Evolutionary conservation across 2,888 invertebrate species (phyloP).

Genomic region (Oscheius sp.): DNA sequence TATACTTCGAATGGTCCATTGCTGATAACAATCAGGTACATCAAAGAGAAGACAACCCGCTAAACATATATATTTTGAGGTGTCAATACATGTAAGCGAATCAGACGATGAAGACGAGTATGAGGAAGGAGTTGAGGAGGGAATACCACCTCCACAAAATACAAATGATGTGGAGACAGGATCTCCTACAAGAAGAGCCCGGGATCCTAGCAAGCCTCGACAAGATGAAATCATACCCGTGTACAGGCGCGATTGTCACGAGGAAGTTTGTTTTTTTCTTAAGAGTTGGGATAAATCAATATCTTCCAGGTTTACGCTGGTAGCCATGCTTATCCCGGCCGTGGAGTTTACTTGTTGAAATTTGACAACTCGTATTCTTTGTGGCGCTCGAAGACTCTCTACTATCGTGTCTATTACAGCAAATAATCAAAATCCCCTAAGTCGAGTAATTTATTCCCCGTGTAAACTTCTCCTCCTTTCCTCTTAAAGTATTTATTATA

Average conservation of each 20-base stretch:
- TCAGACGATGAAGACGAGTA: slow-evolving; percentile 86
- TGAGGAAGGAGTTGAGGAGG: slow-evolving; percentile 56
- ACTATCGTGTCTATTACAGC: slow-evolving; percentile 96
- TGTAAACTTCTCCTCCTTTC: not conserved
- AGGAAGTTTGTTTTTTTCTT: slow-evolving; percentile 77
- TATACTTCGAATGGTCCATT: slow-evolving; percentile 94
- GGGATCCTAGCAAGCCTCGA: slow-evolving; percentile 76
- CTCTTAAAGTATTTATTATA: slow-evolving; percentile 4
- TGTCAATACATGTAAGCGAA: slow-evolving; percentile 94
- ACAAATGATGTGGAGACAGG: slow-evolving; percentile 80
- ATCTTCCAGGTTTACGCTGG: slow-evolving; percentile 86
- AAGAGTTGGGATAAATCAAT: no score
- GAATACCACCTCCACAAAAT: slow-evolving; percentile 7
- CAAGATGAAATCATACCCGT: slow-evolving; percentile 89
- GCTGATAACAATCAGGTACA: slow-evolving; percentile 79
- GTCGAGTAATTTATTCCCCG: not conserved
- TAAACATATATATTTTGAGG: slow-evolving; percentile 41
- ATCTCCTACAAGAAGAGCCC: slow-evolving; percentile 49
- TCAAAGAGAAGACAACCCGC: not conserved
- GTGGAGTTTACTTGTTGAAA: slow-evolving; percentile 95
- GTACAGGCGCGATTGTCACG: slow-evolving; percentile 94
- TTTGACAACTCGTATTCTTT: slow-evolving; percentile 99
- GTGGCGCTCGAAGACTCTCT: slow-evolving; percentile 98
- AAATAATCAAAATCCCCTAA: slow-evolving; percentile 53
- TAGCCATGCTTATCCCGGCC: slow-evolving; percentile 93